Conservation (phyloP, 2,888 invertebrate species). For the Nudaria mundana region DNA sequence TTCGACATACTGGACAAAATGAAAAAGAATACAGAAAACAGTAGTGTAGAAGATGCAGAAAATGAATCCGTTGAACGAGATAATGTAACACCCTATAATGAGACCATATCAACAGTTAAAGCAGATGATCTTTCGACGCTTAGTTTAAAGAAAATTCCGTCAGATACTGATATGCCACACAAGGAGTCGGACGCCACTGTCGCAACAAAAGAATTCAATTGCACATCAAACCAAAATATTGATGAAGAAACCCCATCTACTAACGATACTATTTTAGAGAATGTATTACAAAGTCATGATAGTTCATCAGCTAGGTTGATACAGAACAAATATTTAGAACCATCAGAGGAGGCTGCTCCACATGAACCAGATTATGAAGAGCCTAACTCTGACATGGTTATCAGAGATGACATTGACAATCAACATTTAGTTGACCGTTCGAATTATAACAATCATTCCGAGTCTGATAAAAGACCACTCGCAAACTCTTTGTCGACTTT, state of each 20-base stretch:
- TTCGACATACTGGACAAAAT: not conserved
- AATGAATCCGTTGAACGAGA: not conserved
- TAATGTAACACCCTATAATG: not conserved
- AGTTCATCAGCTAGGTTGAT: conserved; percentile 1
- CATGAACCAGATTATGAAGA: conserved; percentile 7
- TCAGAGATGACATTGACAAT: conserved; percentile 3
- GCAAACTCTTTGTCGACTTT: conserved; percentile 42
- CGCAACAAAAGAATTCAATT: conserved; percentile 6
- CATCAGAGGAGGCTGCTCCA: conserved; percentile 1
- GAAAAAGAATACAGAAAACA: conserved; percentile 7
- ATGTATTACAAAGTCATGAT: not conserved
- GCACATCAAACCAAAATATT: not conserved
- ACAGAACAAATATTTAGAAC: conserved; percentile 1
- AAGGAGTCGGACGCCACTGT: conserved; percentile 8
- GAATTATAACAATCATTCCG: conserved; percentile 7
- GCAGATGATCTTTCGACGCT: conserved; percentile 1
- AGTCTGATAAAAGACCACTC: conserved; percentile 1
- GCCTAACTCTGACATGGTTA: conserved; percentile 11
- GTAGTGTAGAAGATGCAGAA: conserved; percentile 6
- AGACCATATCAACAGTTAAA: conserved; percentile 5
- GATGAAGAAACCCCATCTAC: not conserved
- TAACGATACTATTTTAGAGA: conserved; percentile 2
- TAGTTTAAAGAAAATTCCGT: not conserved
- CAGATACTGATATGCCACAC: conserved; percentile 7
- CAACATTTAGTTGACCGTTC: not conserved